These are phyloP conservation scores for Acronicta alni DNA, from an alignment of 2,888 invertebrate species.

Conservation along the genomic window DNA sequence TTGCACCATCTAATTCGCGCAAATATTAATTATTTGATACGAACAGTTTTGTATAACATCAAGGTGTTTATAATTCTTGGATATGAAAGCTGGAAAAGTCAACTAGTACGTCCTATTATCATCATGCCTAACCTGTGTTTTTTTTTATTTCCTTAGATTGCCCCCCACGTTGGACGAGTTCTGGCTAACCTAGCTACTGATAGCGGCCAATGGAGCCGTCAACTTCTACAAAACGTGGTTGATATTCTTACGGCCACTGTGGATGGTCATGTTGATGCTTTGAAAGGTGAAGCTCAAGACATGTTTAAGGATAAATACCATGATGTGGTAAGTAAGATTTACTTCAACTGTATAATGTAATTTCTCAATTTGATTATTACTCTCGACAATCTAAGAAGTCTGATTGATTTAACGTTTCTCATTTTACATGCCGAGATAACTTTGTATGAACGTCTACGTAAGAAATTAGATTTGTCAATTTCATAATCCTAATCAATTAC, in stretches of 20 bases:
- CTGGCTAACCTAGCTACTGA: constrained; percentile 89
- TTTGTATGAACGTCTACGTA: no score
- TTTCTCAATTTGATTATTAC: background rate
- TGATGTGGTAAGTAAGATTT: constrained; percentile 77
- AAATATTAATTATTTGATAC: no score
- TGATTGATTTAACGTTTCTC: no score
- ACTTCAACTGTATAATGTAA: background rate
- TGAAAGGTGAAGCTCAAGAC: constrained; percentile 67
- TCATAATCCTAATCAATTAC: no score
- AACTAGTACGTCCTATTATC: background rate
- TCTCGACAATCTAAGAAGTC: no score
- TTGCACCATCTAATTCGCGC: no score
- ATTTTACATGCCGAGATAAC: no score
- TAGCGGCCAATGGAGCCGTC: constrained; percentile 87
- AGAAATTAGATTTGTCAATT: no score
- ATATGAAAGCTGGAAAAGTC: background rate
- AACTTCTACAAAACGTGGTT: constrained; percentile 89
- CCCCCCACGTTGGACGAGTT: constrained; percentile 84
- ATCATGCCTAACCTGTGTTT: background rate
- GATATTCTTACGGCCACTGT: constrained; percentile 84
- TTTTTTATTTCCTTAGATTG: constrained; percentile 70
- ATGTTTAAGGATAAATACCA: constrained; percentile 81
- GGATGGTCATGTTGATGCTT: constrained; percentile 58
- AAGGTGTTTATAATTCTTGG: no score
- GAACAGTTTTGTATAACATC: no score